Conservation (phyloP, 1,140 invertebrate species). For the Drosophila fuyamai region DNA sequence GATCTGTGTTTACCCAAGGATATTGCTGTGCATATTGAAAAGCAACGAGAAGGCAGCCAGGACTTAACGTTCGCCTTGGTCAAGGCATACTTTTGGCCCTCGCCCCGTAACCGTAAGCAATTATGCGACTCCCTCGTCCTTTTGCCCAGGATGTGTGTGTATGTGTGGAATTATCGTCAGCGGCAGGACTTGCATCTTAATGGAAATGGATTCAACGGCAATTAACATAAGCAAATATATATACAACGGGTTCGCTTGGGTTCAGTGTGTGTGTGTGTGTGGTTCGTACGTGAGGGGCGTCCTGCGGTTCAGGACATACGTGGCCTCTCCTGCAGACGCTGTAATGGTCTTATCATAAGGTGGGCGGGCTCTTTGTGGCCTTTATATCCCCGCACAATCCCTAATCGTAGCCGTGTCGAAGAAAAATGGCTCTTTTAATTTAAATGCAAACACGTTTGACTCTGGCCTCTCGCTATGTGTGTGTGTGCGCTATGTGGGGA, state of each 20-base stretch:
- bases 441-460: slow-evolving; percentile 84
- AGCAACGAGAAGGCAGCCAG: slow-evolving; percentile 56
- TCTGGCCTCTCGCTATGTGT: slow-evolving; percentile 2
- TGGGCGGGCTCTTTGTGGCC: slow-evolving; percentile 70
- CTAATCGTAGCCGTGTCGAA: slow-evolving; percentile 58
- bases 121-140: slow-evolving; percentile 54
- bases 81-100: slow-evolving; percentile 72
- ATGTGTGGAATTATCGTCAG: slow-evolving; percentile 78
- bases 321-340: slow-evolving; percentile 49
- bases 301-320: slow-evolving; percentile 73
- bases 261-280: slow-evolving; percentile 11
- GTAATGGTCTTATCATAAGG: slow-evolving; percentile 81
- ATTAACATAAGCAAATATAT: slow-evolving; percentile 85
- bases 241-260: slow-evolving; percentile 59
- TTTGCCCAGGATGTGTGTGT: slow-evolving; percentile 29
- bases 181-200: slow-evolving; percentile 83
- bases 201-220: slow-evolving; percentile 84
- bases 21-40: slow-evolving; percentile 83
- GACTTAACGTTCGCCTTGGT: slow-evolving; percentile 69
- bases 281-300: slow-evolving; percentile 68
- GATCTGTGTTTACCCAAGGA: slow-evolving; percentile 79
- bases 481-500: slow-evolving; percentile 48
- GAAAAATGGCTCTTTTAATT: slow-evolving; percentile 85
- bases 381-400: slow-evolving; percentile 16
- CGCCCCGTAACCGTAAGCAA: slow-evolving; percentile 56